A percentile compares a stretch with the other conserved stretches of the same genome.
phyloP scores from a whole-genome alignment of 35 echinoderm and acorn worm species.

The Eucidaris tribuloides region DNA sequence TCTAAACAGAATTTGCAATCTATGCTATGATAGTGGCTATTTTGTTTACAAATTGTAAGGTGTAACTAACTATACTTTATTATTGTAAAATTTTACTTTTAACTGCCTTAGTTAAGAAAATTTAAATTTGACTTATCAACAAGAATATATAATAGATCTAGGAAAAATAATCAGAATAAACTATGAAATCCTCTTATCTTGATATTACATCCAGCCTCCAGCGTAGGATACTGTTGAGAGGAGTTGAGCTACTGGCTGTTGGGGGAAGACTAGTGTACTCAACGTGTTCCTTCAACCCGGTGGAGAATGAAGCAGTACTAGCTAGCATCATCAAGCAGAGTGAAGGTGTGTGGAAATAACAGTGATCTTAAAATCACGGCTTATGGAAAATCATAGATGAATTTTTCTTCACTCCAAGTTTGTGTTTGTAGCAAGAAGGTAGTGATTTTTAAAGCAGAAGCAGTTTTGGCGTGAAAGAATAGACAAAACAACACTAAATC shows the following conservation, averaged over 20 bases:
- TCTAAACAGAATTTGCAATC: too few species aligned
- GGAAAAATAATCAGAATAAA: too few species aligned
- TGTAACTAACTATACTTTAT: background rate
- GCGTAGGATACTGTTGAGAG: conserved; percentile 63
- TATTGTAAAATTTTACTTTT: background rate
- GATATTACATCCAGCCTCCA: conserved; percentile 63
- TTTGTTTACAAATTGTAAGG: too few species aligned
- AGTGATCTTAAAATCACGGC: background rate
- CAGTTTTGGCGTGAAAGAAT: too few species aligned
- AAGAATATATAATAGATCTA: too few species aligned
- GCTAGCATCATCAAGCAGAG: conserved; percentile 53
- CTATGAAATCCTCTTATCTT: too few species aligned
- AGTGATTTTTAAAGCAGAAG: too few species aligned
- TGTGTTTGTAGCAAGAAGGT: too few species aligned
- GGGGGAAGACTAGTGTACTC: conserved; percentile 88
- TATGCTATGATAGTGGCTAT: too few species aligned
- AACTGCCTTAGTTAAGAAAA: background rate
- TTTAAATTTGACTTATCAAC: background rate
- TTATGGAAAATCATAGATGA: background rate
- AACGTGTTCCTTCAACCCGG: conserved; percentile 92
- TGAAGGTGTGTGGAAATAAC: conserved; percentile 63
- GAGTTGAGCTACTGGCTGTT: conserved; percentile 73
- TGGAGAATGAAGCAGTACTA: conserved; percentile 94
- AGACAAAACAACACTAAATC: too few species aligned
- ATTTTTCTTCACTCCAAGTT: too few species aligned